phyloP scores from a whole-genome alignment of 1,140 invertebrate species.

The Zaprionus capensis region DNA sequence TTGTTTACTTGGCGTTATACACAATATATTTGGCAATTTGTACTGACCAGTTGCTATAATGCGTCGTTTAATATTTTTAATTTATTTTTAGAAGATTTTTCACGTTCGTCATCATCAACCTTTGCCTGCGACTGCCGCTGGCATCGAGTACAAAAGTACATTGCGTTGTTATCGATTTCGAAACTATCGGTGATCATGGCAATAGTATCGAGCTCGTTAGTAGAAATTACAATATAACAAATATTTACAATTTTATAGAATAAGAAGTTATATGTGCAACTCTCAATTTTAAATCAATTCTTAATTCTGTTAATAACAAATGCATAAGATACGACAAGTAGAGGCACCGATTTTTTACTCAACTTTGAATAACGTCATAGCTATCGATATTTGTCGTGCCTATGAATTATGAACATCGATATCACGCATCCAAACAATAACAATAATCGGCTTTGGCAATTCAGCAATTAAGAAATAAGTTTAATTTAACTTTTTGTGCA shows the following conservation, averaged over 20 bases:
- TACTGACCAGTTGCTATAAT: constrained; percentile 35
- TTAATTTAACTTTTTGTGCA: neutral
- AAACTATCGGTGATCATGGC: constrained; percentile 23
- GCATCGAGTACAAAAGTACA: constrained; percentile 17
- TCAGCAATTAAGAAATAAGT: neutral
- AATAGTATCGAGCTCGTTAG: constrained; percentile 20
- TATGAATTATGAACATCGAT: neutral
- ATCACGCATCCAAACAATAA: neutral
- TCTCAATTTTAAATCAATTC: neutral
- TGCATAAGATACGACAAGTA: neutral
- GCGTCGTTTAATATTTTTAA: constrained; percentile 42
- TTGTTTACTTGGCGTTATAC: constrained; percentile 46
- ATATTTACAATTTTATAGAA: neutral
- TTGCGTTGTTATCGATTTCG: constrained; percentile 14
- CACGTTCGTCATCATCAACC: constrained; percentile 52
- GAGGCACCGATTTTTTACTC: neutral
- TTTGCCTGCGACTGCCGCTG: constrained; percentile 35
- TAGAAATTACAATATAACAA: neutral
- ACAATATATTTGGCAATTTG: constrained; percentile 48
- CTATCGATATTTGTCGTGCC: neutral
- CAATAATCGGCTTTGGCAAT: neutral
- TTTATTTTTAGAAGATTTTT: constrained; percentile 58
- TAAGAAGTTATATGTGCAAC: neutral
- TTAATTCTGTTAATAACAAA: neutral
- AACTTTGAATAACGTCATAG: neutral